A percentile compares a stretch with the other conserved stretches of the same genome.
phyloP scores from a whole-genome alignment of 2,888 invertebrate species.

The Stramonita haemastoma region DNA sequence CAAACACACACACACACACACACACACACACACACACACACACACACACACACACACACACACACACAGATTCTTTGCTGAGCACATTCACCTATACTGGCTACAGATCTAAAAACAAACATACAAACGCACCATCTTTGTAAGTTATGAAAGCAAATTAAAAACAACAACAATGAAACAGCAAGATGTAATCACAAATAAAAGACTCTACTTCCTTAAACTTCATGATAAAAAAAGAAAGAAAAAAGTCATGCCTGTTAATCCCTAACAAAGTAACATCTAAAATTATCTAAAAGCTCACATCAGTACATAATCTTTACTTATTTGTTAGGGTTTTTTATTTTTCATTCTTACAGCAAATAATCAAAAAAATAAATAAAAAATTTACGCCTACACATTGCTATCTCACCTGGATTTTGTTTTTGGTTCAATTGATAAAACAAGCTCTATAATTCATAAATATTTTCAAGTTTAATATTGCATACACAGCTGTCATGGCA shows the following conservation, averaged over 20 bases:
- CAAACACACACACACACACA: background rate
- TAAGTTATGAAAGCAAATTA: background rate
- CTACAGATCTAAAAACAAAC: background rate
- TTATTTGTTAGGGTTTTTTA: background rate
- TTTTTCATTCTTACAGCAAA: background rate
- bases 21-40: slow-evolving; percentile 10
- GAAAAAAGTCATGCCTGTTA: no score
- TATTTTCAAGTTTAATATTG: background rate
- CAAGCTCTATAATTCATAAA: background rate
- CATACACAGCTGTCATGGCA: slow-evolving; percentile 17
- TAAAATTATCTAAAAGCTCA: background rate
- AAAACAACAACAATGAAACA: background rate
- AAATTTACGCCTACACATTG: no score
- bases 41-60: slow-evolving; percentile 8
- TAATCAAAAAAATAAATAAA: background rate
- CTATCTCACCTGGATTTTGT: background rate
- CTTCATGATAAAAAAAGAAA: background rate
- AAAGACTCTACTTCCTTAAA: background rate
- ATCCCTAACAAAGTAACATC: background rate
- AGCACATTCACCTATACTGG: background rate
- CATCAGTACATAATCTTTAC: background rate
- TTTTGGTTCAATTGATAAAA: background rate
- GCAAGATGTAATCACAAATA: background rate
- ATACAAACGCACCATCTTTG: background rate
- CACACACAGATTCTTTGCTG: background rate